These are phyloP conservation scores for Peromyscus nudipes DNA, from an alignment of 2,797 vertebrate species.

Conservation along the genomic window DNA sequence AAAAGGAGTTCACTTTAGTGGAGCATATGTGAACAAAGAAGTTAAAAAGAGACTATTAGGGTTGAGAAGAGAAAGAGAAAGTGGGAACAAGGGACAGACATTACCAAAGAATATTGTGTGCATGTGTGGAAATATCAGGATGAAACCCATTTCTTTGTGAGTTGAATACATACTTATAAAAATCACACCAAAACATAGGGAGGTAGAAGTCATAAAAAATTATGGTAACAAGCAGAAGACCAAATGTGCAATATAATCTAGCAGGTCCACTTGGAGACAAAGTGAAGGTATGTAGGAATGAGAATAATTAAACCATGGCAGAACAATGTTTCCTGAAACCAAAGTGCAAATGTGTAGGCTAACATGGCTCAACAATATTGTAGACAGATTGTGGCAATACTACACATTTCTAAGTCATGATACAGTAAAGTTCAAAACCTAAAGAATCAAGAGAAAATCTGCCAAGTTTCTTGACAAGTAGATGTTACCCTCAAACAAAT, in stretches of 20 bases:
- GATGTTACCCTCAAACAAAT: background rate
- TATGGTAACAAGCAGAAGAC: background rate
- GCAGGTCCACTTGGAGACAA: background rate
- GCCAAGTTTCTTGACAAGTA: background rate
- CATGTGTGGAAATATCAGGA: background rate
- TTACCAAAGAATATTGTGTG: background rate
- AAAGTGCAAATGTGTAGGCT: background rate
- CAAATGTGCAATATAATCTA: background rate
- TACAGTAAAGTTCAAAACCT: background rate
- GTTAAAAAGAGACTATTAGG: background rate
- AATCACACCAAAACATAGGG: background rate
- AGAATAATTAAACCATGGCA: background rate
- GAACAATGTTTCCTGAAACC: background rate
- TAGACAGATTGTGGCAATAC: background rate
- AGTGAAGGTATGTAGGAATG: background rate
- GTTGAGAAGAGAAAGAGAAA: background rate
- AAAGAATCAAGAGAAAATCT: background rate
- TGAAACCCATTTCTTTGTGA: background rate
- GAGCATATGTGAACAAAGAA: background rate
- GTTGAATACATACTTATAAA: background rate
- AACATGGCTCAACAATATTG: background rate
- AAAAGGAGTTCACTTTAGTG: background rate
- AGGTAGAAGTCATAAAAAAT: background rate
- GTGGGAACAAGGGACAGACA: accelerated
- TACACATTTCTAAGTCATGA: too few relatives aligned